Evolutionary conservation across 1,140 invertebrate genomes (phyloP), one percentile per base, ranked within the genome.

Genomic region (Euwallacea similis): DNA sequence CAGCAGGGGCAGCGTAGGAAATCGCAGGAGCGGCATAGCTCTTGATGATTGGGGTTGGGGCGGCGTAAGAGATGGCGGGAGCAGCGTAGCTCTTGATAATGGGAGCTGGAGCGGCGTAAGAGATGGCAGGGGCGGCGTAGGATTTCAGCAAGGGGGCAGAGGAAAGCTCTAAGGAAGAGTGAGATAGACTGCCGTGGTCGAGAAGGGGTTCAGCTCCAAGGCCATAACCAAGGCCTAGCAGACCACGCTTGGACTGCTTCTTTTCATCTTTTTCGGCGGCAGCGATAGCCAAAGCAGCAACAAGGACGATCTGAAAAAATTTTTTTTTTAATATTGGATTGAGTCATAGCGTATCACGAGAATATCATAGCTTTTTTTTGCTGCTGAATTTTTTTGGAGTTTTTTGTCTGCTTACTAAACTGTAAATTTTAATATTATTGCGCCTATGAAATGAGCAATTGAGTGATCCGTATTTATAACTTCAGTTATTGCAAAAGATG

Each of bases 221-320:
- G 16, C 67, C 67, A 9, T 69, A 69, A 8, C 60, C 67, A 10
- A 69, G 44, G 41, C 33, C 59, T 1, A 69, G 7, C 15, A 69
- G 47, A 16, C 59, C 67, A 56, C 67, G 67, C 16, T 69, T 69
- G 59, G 44, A 54, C 62, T 69, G 67, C n/a, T 61, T 69, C 42
- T 69, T 69, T 21, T 61, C 46, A 53, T 15, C 21, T 47, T 41
- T 10, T 53, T 60, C 10, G 55, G 55, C n/a, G 50, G 66, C 66
- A 16, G 47, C 56, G 11, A 62, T 6, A 47, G 67, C 67, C 67
- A 61, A 43, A 44, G 16, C 47, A 50, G 67, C 67, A 42, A 68
- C 66, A 16, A 68, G n/a, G 0, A 68, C 58, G 15, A 68, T 68
- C 66, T 68, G 44, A 54, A 42, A 56, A 50, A 64, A n/a, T n/a